These are phyloP conservation scores for Pelobates cultripes DNA, from an alignment of 2,797 vertebrate species.

Conservation along the genomic window DNA sequence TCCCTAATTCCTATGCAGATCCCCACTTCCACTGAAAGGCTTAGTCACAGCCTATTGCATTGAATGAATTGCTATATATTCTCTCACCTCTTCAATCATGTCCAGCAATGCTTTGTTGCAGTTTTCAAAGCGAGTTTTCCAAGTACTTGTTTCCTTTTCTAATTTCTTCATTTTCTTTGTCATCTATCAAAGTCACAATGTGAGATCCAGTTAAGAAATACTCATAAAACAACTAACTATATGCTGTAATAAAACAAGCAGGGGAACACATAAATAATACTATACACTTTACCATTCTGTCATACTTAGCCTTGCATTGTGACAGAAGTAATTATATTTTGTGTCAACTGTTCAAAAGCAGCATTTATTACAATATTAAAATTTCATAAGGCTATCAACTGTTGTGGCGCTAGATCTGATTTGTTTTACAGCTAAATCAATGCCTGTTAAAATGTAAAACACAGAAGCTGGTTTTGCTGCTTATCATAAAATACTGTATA, in stretches of 20 bases:
- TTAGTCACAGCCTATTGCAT: background rate
- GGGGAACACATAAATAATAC: background rate
- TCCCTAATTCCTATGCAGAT: no score
- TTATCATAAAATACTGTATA: constrained; percentile 15
- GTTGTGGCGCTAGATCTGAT: background rate
- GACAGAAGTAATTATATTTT: constrained; percentile 52
- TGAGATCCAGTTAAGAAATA: constrained; percentile 33
- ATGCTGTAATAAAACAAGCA: constrained; percentile 18
- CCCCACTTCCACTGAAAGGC: no score
- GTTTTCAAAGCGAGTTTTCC: constrained; percentile 93
- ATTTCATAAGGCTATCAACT: constrained; percentile 34
- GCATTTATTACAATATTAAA: constrained; percentile 42
- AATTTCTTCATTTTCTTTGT: constrained; percentile 94
- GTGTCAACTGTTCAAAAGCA: constrained; percentile 35
- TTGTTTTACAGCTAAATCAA: constrained; percentile 23
- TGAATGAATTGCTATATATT: constrained; percentile 2
- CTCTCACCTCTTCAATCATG: constrained; percentile 92
- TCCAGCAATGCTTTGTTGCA: constrained; percentile 92
- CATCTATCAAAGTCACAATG: constrained; percentile 76
- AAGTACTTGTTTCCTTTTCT: constrained; percentile 90
- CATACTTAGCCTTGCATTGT: constrained; percentile 40
- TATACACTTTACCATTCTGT: background rate
- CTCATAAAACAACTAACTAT: constrained; percentile 40
- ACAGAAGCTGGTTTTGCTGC: constrained; percentile 3
- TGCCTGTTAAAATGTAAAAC: background rate